Percentiles rank a stretch among this genome's conserved stretches.
phyloP scores from a whole-genome alignment of 2,797 vertebrate genomes.

The Mormyrus hasselquistii region DNA sequence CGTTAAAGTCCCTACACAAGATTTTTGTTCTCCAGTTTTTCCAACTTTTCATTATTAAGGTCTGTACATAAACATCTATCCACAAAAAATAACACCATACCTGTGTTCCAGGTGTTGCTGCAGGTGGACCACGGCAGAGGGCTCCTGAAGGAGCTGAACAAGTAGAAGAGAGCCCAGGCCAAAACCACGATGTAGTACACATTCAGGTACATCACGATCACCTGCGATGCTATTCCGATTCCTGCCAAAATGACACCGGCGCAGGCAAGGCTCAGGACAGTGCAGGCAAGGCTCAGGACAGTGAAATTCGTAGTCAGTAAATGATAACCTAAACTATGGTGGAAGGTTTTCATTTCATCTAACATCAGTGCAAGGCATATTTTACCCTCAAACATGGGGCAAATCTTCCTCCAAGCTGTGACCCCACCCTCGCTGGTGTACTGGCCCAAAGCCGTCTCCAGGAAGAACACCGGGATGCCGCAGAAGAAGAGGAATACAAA shows the following conservation, averaged over 20 bases:
- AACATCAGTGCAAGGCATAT: not conserved
- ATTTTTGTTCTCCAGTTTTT: not conserved
- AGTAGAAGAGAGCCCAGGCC: constrained; percentile 85
- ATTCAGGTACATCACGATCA: constrained; percentile 77
- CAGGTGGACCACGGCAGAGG: constrained; percentile 83
- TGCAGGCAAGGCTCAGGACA: not conserved
- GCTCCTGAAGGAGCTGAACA: constrained; percentile 71
- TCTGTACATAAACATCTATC: not conserved
- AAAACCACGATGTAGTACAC: constrained; percentile 82
- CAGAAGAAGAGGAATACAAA: constrained; percentile 81
- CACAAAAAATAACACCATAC: constrained; percentile 48
- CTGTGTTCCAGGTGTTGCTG: constrained; percentile 79
- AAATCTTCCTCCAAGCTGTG: constrained; percentile 92
- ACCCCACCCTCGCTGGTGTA: constrained; percentile 85
- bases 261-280: not conserved
- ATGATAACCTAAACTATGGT: not conserved
- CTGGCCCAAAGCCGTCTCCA: constrained; percentile 88
- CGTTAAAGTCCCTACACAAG: not conserved
- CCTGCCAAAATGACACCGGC: constrained; percentile 53
- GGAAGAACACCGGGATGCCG: constrained; percentile 83
- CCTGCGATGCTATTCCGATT: constrained; percentile 77
- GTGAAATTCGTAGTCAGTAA: not conserved
- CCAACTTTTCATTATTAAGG: not conserved
- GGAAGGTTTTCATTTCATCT: not conserved
- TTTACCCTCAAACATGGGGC: constrained; percentile 86